Base-by-base conservation (phyloP, 2,888 invertebrate genomes). In the Isoperla grammatica region DNA sequence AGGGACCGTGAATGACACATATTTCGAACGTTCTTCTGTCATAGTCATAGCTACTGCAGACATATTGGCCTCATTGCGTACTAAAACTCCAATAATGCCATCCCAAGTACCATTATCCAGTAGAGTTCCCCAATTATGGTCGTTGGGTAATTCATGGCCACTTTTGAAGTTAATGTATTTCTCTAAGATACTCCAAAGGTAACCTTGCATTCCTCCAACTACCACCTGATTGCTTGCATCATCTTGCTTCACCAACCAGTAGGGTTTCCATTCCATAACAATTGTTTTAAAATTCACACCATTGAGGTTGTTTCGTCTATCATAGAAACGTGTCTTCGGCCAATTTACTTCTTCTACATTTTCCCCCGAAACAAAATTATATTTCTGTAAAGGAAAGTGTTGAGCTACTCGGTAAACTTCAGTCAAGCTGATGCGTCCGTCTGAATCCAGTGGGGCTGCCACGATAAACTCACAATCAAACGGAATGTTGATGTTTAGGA, bases 401-500 rank as follows among this genome's bases (percentile, higher is more conserved):
- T 46, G 19, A 17, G 46, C 46, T 2, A 46, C 46, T 17, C 46
- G 46, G 11, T 46, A 46, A n/a, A 46, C n/a, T 20, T 46, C 46
- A 3, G 46, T 46, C 12, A 46, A 12, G 4, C 46, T n/a, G 20
- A 46, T 20, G 29, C 5, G 29, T 8, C 29, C 29, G 12, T 46
- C 46, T 4, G 20, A 20, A 11, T 22, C 46, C 12, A 46, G 22
- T 5, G 20, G 19, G 19, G n/a, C 46, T 13, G 46, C 46, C 20
- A 46, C 46, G 4, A 46, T 19, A 19, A 46, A 19, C 22, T 46
- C 46, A n/a, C 46, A 46, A 17, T 46, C 46, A n/a, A 46, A 46
- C 20, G 46, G 46, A 13, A 46, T 20, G 20, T 20, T 11, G 46
- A 46, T 22, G 9, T 19, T 22, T 2, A 22, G 22, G 46, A 46